phyloP scores from a whole-genome alignment of 2,113 vertebrate genomes.

The Anser cygnoides region DNA sequence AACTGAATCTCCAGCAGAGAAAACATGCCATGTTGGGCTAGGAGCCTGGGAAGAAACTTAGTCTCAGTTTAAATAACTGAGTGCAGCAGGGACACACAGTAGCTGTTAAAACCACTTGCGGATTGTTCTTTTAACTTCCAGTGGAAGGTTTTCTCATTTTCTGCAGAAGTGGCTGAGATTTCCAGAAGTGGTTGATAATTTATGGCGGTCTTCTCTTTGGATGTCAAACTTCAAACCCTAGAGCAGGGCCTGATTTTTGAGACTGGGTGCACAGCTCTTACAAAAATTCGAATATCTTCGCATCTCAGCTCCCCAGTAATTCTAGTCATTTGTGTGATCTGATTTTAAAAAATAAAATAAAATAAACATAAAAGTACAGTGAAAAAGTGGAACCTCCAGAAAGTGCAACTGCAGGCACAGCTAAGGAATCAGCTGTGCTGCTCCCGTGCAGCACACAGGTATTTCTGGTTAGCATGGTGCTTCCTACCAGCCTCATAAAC shows the following conservation, averaged over 20 bases:
- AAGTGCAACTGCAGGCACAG: background rate
- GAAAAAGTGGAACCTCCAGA: background rate
- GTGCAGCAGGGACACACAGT: background rate
- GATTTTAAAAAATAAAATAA: background rate
- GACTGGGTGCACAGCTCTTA: background rate
- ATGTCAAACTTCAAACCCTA: background rate
- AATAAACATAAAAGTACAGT: background rate
- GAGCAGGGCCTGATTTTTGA: background rate
- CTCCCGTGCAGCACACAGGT: background rate
- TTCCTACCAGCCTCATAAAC: background rate
- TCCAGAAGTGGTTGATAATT: constrained; percentile 23
- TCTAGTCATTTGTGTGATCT: background rate
- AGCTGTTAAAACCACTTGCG: constrained; percentile 40
- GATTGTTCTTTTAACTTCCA: constrained; percentile 58
- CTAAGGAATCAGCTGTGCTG: background rate
- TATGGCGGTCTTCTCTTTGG: rapidly evolving
- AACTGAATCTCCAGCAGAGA: constrained; percentile 67
- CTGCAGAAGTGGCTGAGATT: background rate
- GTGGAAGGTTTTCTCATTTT: constrained; percentile 9
- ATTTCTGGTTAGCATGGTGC: background rate
- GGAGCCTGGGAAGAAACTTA: constrained; percentile 61
- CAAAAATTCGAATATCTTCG: background rate
- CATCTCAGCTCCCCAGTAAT: background rate
- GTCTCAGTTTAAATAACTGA: constrained; percentile 58
- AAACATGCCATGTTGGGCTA: constrained; percentile 54